phyloP scores from a whole-genome alignment of 2,888 invertebrate genomes.

The Zootermopsis nevadensis region DNA sequence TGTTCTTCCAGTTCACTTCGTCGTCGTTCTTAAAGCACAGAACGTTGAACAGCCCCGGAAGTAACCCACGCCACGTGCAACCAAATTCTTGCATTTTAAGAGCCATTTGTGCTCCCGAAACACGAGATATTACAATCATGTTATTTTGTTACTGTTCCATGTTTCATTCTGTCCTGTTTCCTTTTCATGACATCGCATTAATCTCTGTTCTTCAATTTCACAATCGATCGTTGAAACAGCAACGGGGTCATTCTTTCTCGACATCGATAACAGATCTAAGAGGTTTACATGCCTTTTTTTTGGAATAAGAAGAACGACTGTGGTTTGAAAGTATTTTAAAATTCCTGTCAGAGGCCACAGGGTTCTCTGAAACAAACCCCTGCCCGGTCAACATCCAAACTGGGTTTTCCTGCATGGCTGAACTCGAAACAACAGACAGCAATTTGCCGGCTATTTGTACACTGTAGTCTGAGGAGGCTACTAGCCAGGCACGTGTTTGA shows the following conservation, averaged over 20 bases:
- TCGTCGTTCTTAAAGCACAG: too few relatives aligned
- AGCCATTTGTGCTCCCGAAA: too few relatives aligned
- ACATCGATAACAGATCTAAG: background rate
- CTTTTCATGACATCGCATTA: background rate
- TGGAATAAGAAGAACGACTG: background rate
- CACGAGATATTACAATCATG: too few relatives aligned
- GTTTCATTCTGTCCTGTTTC: background rate
- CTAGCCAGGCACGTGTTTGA: background rate
- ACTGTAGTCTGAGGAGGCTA: constrained; percentile 43
- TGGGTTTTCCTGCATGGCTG: constrained; percentile 40
- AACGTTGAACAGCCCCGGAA: too few relatives aligned
- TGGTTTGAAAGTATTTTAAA: constrained; percentile 12
- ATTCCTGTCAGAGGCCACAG: constrained; percentile 9
- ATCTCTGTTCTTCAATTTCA: background rate
- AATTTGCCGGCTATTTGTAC: constrained; percentile 51
- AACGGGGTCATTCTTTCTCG: background rate
- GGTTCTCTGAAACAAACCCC: constrained; percentile 30
- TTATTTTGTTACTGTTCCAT: too few relatives aligned
- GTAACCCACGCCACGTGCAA: too few relatives aligned
- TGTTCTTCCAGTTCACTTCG: too few relatives aligned
- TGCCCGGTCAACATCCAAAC: constrained; percentile 31
- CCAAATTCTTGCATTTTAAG: too few relatives aligned
- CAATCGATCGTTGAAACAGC: background rate
- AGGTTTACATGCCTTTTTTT: background rate
- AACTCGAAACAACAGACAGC: constrained; percentile 46